Evolutionary conservation across 2,113 vertebrate species (phyloP), one percentile per base, ranked within the genome.

Genomic region (Myrmecobius fasciatus): DNA sequence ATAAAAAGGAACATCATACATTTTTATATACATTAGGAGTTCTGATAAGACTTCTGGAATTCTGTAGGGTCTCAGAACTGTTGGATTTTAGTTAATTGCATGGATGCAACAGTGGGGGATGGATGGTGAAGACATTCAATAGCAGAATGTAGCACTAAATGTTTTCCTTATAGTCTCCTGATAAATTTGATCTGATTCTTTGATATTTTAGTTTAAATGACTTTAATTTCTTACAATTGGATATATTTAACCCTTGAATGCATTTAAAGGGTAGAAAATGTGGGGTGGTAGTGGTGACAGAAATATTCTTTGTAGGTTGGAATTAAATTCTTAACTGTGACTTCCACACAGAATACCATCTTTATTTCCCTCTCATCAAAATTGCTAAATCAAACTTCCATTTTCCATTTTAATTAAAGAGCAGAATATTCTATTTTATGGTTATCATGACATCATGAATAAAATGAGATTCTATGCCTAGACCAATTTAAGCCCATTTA

Each of bases 331-430:
- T 46, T 88, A 52, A 52, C 5, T 6, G 17, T 3, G 92, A 89
- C 93, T 95, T 96, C 94, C 56, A 43, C 52, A 49, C 9, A 91
- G 91, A 43, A 90, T 92, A 93, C 60, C 56, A 91, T n/a, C 46
- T 91, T 91, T 47, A 24, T 47, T 91, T 92, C 53, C 43, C 47
- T 91, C 24, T 90, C 52, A 56, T 51, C 24, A 94, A 8, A 56
- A 6, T 43, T 43, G 17, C 36, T 24, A 83, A 67, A 43, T 43
- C 67, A 43, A 43, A 83, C n/a, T 75, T 75, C 17, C 7, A 3
- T 14, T 43, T 83, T 83, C 43, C 67, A 43, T 43, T 83, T 83
- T 83, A 83, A 83, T 83, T 83, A 43, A 43, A 43, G n/a, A 75
- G 36, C 17, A n/a, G 17, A 75, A n/a, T 43, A 75, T 75, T 22